Percentiles rank a stretch among this genome's conserved stretches.
These are phyloP conservation scores for Pelmatolapia mariae DNA, from an alignment of 2,113 vertebrate genomes.

Conservation along the genomic window DNA sequence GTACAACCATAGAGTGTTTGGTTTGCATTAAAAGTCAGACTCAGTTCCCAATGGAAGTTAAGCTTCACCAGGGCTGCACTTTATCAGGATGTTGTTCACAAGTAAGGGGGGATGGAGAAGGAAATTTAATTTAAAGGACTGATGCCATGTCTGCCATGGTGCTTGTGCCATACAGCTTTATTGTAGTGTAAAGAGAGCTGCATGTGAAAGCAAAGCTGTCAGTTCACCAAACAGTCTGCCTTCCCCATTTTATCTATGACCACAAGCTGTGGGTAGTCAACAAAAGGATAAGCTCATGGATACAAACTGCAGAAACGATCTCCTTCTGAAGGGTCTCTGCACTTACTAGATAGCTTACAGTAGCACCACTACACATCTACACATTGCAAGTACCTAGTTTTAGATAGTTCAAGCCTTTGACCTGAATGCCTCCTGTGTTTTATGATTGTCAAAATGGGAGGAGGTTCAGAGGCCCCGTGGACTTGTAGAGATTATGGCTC, in stretches of 20 bases:
- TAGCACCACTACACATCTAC: background rate
- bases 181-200: background rate
- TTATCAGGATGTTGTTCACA: background rate
- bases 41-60: background rate
- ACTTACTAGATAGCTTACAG: background rate
- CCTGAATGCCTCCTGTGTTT: background rate
- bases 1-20: background rate
- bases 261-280: background rate
- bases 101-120: background rate
- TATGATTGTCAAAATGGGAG: background rate
- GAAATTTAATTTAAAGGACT: background rate
- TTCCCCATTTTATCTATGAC: background rate
- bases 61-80: background rate
- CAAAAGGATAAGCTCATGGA: background rate
- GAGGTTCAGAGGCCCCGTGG: background rate
- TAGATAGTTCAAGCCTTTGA: background rate
- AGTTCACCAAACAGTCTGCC: background rate
- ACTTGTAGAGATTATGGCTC: background rate
- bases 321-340: background rate
- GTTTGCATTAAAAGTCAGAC: background rate
- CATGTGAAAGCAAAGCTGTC: background rate
- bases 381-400: background rate
- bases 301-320: background rate
- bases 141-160: fast-evolving
- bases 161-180: background rate